Evolutionary conservation across 1,140 invertebrate species (phyloP).

Genomic region (Coboldia fuscipes): DNA sequence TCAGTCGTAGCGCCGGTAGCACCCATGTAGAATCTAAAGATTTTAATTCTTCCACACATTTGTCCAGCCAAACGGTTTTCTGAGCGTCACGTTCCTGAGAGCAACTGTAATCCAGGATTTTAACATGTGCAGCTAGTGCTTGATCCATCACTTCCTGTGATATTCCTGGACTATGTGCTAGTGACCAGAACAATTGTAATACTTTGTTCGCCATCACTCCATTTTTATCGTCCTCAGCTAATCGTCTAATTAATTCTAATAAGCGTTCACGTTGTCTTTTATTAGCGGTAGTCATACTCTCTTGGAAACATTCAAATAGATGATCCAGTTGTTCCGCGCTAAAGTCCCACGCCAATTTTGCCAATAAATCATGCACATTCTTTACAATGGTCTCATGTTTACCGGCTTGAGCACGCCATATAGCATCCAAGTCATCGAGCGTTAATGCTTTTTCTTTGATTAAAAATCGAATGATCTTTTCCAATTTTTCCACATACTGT

Average conservation of each 20-base stretch:
- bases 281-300: constrained; percentile 80
- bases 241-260: constrained; percentile 77
- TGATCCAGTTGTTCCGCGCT: constrained; percentile 92
- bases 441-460: constrained; percentile 88
- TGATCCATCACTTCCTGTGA: constrained; percentile 96
- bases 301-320: constrained; percentile 93
- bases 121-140: constrained; percentile 83
- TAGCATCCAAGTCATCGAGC: constrained; percentile 75
- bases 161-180: constrained; percentile 89
- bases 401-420: constrained; percentile 89
- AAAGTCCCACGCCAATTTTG: constrained; percentile 96
- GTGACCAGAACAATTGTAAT: constrained; percentile 90
- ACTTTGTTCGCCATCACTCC: constrained; percentile 98
- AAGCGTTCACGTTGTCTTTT: constrained; percentile 92
- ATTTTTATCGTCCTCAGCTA: constrained; percentile 96
- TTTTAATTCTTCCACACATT: constrained; percentile 88
- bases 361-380: constrained; percentile 90
- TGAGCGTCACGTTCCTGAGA: constrained; percentile 89
- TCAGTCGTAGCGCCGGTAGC: constrained; percentile 84
- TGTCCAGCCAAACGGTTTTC: constrained; percentile 88
- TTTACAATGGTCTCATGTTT: constrained; percentile 93
- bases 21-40: constrained; percentile 67
- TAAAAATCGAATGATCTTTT: constrained; percentile 92
- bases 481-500: constrained; percentile 93
- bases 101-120: constrained; percentile 95